These are phyloP conservation scores for Campaea margaritaria DNA, from an alignment of 2,888 invertebrate species.

Conservation along the genomic window DNA sequence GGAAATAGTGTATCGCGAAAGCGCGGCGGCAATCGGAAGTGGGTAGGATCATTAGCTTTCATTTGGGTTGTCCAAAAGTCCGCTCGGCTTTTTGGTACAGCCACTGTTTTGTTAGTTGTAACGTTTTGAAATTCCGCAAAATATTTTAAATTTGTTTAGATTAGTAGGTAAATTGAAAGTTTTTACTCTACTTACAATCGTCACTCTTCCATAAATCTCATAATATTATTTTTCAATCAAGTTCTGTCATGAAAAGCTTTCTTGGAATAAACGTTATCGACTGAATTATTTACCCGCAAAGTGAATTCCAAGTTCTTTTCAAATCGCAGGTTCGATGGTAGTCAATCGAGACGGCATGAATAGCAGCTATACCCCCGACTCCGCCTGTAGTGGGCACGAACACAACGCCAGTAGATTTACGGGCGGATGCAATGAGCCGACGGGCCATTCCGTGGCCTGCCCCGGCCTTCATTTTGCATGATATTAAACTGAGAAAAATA, in stretches of 20 bases:
- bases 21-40: conserved; percentile 3
- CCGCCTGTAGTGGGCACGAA: conserved; percentile 37
- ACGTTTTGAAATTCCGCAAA: background rate
- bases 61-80: background rate
- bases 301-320: conserved; percentile 8
- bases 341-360: conserved; percentile 13
- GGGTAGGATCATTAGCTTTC: background rate
- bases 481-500: conserved; percentile 74
- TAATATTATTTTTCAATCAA: too few species aligned
- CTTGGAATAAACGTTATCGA: conserved; percentile 2
- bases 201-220: too few species aligned
- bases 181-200: too few species aligned
- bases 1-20: conserved; percentile 8
- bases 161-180: too few species aligned
- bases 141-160: too few species aligned
- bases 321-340: conserved; percentile 11
- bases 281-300: conserved; percentile 2
- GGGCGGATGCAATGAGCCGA: conserved; percentile 66
- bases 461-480: conserved; percentile 73
- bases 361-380: conserved; percentile 26
- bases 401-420: conserved; percentile 60
- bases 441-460: conserved; percentile 64
- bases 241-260: background rate
- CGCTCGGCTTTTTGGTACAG: background rate
- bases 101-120: background rate